Evolutionary conservation across 2,113 vertebrate genomes (phyloP).

Genomic region (Catharus fuscescens): DNA sequence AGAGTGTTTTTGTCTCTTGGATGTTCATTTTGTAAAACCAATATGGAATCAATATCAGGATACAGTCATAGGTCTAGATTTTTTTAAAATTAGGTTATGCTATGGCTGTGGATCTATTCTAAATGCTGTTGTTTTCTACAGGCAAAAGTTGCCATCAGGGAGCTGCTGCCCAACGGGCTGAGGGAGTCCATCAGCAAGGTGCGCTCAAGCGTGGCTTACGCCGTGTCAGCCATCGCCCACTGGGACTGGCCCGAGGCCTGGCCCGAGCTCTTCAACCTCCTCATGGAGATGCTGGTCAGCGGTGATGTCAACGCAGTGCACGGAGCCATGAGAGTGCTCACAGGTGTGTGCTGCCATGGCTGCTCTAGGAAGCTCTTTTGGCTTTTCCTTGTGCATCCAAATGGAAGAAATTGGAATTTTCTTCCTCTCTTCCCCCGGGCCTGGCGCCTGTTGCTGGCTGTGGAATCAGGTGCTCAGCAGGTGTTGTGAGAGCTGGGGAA

Average conservation of each 20-base stretch:
- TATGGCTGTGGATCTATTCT: neutral
- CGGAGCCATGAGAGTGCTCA: constrained; percentile 97
- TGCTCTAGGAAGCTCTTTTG: rapidly evolving
- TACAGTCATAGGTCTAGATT: neutral
- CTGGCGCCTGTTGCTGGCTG: rapidly evolving
- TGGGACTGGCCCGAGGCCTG: constrained; percentile 99
- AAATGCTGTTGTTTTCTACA: constrained; percentile 20
- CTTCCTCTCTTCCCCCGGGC: neutral
- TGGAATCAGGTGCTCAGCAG: neutral
- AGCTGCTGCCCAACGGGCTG: constrained; percentile 90
- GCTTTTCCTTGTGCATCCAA: neutral
- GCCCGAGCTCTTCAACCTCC: constrained; percentile 93
- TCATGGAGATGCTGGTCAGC: constrained; percentile 98
- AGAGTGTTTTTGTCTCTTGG: neutral
- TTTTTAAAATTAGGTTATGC: neutral
- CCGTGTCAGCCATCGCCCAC: constrained; percentile 94
- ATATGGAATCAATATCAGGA: neutral
- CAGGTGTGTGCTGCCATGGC: constrained; percentile 74
- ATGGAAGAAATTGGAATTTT: neutral
- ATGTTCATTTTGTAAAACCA: neutral
- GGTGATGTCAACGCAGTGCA: constrained; percentile 93
- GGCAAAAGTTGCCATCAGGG: constrained; percentile 94
- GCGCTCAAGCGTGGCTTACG: constrained; percentile 97
- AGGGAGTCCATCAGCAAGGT: constrained; percentile 97
- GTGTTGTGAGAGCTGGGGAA: neutral